A percentile compares a stretch with the other conserved stretches of the same genome.
Conservation (phyloP, 23 tunicate species). For the Ciona savignyi region DNA sequence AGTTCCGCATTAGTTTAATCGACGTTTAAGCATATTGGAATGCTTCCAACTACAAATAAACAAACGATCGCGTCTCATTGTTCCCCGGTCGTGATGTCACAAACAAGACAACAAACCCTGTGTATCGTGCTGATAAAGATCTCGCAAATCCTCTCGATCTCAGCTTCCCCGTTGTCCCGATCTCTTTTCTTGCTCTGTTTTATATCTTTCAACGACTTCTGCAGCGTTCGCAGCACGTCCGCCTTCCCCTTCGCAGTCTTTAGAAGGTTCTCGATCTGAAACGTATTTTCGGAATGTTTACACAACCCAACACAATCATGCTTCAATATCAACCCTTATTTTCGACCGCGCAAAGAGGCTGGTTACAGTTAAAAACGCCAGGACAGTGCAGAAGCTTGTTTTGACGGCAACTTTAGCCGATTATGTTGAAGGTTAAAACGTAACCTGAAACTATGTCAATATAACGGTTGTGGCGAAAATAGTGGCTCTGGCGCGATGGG, state of each 20-base stretch:
- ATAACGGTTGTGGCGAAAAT: neutral
- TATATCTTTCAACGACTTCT: conserved; percentile 56
- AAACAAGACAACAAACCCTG: conserved; percentile 13
- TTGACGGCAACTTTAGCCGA: neutral
- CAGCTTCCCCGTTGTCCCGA: conserved; percentile 47
- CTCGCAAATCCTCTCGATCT: conserved; percentile 66
- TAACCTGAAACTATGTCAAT: neutral
- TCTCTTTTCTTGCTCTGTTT: conserved; percentile 41
- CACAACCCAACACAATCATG: no score
- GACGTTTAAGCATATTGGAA: neutral
- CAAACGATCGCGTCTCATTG: neutral
- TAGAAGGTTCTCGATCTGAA: conserved; percentile 82
- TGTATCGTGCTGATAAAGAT: conserved; percentile 49
- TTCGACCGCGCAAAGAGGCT: no score
- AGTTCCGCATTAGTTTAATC: neutral
- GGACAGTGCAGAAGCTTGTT: neutral
- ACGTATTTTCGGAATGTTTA: neutral
- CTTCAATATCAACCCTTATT: no score
- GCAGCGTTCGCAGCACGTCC: conserved; percentile 60
- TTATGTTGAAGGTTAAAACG: neutral
- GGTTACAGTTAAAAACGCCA: no score
- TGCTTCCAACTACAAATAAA: neutral
- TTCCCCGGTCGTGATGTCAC: neutral
- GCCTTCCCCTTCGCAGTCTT: conserved; percentile 60
- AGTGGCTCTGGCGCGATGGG: neutral